Evolutionary conservation across 2,888 invertebrate genomes (phyloP).

Genomic region (Malthinus flaveolus): DNA sequence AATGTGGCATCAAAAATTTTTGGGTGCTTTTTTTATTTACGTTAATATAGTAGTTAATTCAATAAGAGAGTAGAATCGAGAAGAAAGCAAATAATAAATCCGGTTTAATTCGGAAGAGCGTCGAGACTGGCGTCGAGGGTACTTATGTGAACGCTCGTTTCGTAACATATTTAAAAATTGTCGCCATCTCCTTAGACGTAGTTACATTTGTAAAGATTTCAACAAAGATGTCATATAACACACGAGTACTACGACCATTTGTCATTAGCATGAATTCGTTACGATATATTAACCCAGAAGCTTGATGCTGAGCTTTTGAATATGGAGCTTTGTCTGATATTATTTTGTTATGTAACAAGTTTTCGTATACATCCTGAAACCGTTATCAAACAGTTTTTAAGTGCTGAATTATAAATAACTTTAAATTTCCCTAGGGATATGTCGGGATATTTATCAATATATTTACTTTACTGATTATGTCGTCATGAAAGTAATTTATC

Average conservation of each 20-base stretch:
- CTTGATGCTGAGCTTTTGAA: conserved; percentile 15
- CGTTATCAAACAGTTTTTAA: conserved; percentile 25
- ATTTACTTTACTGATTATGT: conserved; percentile 11
- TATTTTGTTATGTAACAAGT: conserved; percentile 23
- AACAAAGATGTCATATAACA: conserved; percentile 22
- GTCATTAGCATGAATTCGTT: conserved; percentile 22
- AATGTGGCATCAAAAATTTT: not conserved
- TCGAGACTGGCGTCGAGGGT: conserved; percentile 27
- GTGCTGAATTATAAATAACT: conserved; percentile 27
- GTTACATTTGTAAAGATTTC: conserved; percentile 32
- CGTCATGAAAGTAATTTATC: conserved; percentile 10
- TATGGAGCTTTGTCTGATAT: conserved; percentile 17
- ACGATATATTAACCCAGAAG: conserved; percentile 24
- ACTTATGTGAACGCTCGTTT: conserved; percentile 27
- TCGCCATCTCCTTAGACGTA: conserved; percentile 27
- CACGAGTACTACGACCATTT: conserved; percentile 21
- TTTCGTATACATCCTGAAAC: conserved; percentile 25
- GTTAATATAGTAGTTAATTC: conserved; percentile 12
- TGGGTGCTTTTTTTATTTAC: conserved; percentile 12
- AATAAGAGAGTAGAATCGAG: conserved; percentile 11
- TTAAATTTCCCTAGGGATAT: conserved; percentile 24
- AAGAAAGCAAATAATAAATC: conserved; percentile 21
- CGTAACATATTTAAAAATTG: conserved; percentile 36
- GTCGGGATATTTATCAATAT: conserved; percentile 27
- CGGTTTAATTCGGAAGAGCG: conserved; percentile 26